These are phyloP conservation scores for Choreutis nemorana DNA, from an alignment of 2,888 invertebrate species.

Conservation along the genomic window DNA sequence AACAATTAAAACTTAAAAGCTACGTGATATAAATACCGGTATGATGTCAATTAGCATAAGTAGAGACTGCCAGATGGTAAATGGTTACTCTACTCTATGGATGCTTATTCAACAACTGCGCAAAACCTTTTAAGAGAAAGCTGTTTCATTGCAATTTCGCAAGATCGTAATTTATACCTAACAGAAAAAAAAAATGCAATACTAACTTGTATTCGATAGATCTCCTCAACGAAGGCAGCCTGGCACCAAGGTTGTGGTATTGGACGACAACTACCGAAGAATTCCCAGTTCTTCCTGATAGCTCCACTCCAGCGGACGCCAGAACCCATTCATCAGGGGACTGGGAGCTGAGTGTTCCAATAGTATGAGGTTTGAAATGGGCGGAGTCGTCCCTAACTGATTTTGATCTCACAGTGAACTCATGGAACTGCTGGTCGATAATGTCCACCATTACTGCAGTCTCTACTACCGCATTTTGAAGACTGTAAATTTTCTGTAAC, in stretches of 20 bases:
- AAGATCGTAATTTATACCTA: too few relatives aligned
- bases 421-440: constrained; percentile 28
- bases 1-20: too few relatives aligned
- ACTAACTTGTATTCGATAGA: constrained; percentile 70
- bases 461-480: constrained; percentile 42
- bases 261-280: constrained; percentile 59
- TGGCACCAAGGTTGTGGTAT: constrained; percentile 70
- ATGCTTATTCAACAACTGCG: too few relatives aligned
- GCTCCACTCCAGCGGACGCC: constrained; percentile 40
- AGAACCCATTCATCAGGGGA: constrained; percentile 38
- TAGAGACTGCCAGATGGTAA: too few relatives aligned
- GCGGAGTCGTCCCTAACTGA: constrained; percentile 35
- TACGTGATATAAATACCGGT: too few relatives aligned
- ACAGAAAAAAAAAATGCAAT: not conserved
- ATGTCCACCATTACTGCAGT: constrained; percentile 39
- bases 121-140: too few relatives aligned
- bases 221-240: constrained; percentile 68
- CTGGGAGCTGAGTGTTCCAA: constrained; percentile 7
- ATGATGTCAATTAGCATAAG: too few relatives aligned
- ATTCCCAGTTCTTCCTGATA: constrained; percentile 32
- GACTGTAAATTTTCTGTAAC: constrained; percentile 49
- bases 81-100: too few relatives aligned
- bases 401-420: constrained; percentile 37
- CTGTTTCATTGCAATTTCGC: too few relatives aligned
- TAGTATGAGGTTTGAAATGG: constrained; percentile 33